Evolutionary conservation across 2,888 invertebrate genomes (phyloP).

Genomic region (Digitonthophagus gazella): DNA sequence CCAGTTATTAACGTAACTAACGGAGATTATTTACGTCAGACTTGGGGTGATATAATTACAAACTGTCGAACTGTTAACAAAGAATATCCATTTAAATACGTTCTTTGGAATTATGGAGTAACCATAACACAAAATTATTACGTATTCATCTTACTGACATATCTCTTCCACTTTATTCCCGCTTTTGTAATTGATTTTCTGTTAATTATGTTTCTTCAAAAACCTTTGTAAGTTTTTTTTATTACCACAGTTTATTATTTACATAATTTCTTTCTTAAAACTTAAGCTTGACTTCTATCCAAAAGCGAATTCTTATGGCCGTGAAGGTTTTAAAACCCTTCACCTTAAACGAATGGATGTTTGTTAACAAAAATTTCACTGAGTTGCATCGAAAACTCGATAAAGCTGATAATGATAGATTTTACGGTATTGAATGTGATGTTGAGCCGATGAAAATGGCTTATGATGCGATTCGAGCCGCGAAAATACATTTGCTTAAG

Average conservation of each 20-base stretch:
- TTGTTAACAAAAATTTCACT: slow-evolving; percentile 1
- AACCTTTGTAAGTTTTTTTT: slow-evolving; percentile 51
- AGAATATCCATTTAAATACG: neutral
- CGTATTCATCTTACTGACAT: neutral
- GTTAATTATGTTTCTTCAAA: neutral
- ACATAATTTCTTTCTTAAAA: too few relatives aligned
- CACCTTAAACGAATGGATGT: slow-evolving; percentile 5
- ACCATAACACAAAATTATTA: neutral
- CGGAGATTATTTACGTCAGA: neutral
- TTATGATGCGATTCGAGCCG: neutral
- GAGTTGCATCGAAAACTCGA: neutral
- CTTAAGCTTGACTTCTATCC: slow-evolving; percentile 13
- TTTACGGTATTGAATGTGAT: neutral
- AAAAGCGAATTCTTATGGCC: slow-evolving; percentile 6
- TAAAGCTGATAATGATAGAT: neutral
- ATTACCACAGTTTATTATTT: slow-evolving; percentile 54
- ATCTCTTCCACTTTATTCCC: neutral
- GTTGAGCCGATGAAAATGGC: neutral
- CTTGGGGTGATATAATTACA: neutral
- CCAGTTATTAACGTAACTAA: neutral
- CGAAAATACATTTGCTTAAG: slow-evolving; percentile 1
- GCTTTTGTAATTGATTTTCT: neutral
- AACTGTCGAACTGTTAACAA: neutral
- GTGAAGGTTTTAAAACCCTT: slow-evolving; percentile 12
- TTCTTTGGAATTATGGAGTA: neutral